A percentile compares a stretch with the other conserved stretches of the same genome.
phyloP scores from a whole-genome alignment of 2,888 invertebrate species.

The Cabera pusaria region DNA sequence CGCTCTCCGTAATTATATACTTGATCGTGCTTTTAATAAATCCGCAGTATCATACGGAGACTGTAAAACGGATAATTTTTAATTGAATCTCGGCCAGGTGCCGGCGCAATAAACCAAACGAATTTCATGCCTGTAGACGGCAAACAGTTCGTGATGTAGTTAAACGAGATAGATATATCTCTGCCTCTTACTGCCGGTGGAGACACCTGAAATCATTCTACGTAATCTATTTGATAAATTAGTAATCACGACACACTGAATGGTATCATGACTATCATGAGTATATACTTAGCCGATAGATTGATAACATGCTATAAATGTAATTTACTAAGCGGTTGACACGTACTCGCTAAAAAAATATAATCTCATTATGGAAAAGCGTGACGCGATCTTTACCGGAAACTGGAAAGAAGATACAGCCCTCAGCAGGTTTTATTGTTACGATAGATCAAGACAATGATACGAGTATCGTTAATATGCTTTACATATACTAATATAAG shows the following conservation, averaged over 20 bases:
- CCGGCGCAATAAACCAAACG: conserved; percentile 51
- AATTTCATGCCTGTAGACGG: conserved; percentile 48
- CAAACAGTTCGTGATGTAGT: conserved; percentile 32
- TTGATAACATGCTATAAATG: conserved; percentile 20
- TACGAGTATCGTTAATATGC: too few species aligned
- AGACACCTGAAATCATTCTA: conserved; percentile 23
- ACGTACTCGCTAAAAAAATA: conserved; percentile 18
- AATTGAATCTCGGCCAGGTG: conserved; percentile 71
- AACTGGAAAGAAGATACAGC: neutral
- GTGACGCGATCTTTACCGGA: conserved; percentile 7
- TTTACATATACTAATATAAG: too few species aligned
- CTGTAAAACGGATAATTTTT: conserved; percentile 65
- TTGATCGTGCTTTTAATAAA: conserved; percentile 69
- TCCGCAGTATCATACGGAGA: conserved; percentile 47
- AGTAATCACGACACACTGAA: conserved; percentile 30
- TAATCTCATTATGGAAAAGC: conserved; percentile 5
- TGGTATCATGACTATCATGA: conserved; percentile 2
- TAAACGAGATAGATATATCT: conserved; percentile 31
- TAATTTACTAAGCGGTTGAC: conserved; percentile 17
- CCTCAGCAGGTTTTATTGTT: conserved; percentile 1
- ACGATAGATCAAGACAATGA: conserved; percentile 13
- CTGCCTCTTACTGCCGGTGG: conserved; percentile 21
- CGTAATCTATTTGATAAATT: conserved; percentile 35
- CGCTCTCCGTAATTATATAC: conserved; percentile 54
- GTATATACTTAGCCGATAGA: conserved; percentile 6